Evolutionary conservation across 2,888 invertebrate species (phyloP).

Genomic region (Apotomis capreana): DNA sequence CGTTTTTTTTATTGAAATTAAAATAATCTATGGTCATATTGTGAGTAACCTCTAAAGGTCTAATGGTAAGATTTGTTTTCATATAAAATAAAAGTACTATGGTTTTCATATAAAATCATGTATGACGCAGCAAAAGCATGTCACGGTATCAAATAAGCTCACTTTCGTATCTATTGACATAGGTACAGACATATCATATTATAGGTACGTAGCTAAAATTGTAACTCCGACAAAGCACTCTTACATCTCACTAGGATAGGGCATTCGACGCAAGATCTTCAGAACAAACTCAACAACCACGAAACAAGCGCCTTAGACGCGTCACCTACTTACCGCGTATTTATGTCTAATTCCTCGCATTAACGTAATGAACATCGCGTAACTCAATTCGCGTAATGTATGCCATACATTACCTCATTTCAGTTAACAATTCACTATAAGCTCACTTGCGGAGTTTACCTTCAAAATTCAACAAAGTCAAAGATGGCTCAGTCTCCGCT

Average conservation of each 20-base stretch:
- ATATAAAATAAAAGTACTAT: too few relatives aligned
- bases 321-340: conserved; percentile 51
- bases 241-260: neutral
- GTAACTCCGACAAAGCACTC: neutral
- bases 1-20: too few relatives aligned
- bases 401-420: conserved; percentile 78
- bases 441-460: conserved; percentile 65
- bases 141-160: too few relatives aligned
- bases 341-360: conserved; percentile 76
- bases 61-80: too few relatives aligned
- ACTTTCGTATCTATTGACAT: too few relatives aligned
- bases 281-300: neutral
- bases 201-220: too few relatives aligned
- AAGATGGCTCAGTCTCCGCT: conserved; percentile 58
- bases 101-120: too few relatives aligned
- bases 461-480: conserved; percentile 63
- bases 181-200: too few relatives aligned
- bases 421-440: conserved; percentile 73
- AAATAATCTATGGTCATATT: too few relatives aligned
- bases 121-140: too few relatives aligned
- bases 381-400: conserved; percentile 82
- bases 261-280: neutral
- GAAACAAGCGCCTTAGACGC: conserved; percentile 9
- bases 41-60: too few relatives aligned
- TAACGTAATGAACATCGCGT: conserved; percentile 77